phyloP scores from a whole-genome alignment of 2,888 invertebrate species.

The Lycia hirtaria region DNA sequence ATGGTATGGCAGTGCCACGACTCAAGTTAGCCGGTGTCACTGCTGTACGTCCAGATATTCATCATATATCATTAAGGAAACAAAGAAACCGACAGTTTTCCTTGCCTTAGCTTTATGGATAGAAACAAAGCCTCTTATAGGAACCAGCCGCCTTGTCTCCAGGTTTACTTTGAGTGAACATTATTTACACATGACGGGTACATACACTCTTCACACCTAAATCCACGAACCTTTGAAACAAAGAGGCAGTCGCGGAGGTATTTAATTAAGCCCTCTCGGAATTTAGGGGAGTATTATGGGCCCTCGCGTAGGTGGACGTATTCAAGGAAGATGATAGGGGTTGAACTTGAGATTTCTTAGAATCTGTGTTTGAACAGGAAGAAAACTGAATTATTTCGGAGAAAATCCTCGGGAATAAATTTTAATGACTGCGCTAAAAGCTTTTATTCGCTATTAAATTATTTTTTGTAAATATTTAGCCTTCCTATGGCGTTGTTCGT shows the following conservation, averaged over 20 bases:
- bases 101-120: no score
- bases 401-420: background rate
- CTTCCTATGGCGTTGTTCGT: no score
- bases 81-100: no score
- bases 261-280: conserved; percentile 52
- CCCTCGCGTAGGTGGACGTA: conserved; percentile 21
- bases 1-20: no score
- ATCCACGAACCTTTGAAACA: conserved; percentile 38
- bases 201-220: conserved; percentile 33
- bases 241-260: conserved; percentile 42
- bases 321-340: background rate
- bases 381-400: background rate
- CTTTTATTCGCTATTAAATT: background rate
- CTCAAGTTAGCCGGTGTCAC: no score
- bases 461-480: no score
- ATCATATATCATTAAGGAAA: no score
- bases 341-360: background rate
- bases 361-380: background rate
- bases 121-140: no score
- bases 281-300: conserved; percentile 37
- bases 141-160: background rate
- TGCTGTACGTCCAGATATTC: no score
- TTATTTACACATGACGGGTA: conserved; percentile 27
- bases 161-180: conserved; percentile 3
- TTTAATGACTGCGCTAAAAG: background rate